phyloP scores from a whole-genome alignment of 1,140 invertebrate genomes.

The Drosophila carrolli region DNA sequence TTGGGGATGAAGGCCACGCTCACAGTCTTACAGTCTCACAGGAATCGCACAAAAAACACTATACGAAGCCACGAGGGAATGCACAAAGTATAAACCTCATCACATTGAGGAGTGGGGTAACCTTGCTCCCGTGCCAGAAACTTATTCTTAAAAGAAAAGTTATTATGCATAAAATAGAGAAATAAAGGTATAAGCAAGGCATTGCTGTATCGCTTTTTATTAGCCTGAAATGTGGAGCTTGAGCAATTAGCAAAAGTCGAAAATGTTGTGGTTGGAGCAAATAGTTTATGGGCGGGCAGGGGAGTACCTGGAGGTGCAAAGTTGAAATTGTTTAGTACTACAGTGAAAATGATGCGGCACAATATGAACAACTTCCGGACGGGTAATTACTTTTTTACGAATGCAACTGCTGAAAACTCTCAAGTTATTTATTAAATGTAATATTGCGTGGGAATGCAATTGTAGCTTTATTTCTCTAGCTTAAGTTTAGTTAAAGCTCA shows the following conservation, averaged over 20 bases:
- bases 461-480: background rate
- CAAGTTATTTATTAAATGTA: slow-evolving; percentile 5
- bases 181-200: slow-evolving; percentile 36
- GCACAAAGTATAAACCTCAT: slow-evolving; percentile 19
- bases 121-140: slow-evolving; percentile 10
- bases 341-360: slow-evolving; percentile 4
- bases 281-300: slow-evolving; percentile 25
- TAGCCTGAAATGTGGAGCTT: background rate
- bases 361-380: background rate
- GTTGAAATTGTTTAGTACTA: background rate
- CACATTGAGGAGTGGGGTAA: slow-evolving; percentile 7
- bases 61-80: slow-evolving; percentile 39
- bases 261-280: slow-evolving; percentile 13
- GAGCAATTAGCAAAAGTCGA: slow-evolving; percentile 28
- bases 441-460: background rate
- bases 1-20: slow-evolving; percentile 32
- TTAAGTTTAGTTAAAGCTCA: background rate
- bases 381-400: slow-evolving; percentile 15
- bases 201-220: slow-evolving; percentile 8
- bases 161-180: slow-evolving; percentile 53
- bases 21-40: slow-evolving; percentile 42
- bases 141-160: slow-evolving; percentile 41
- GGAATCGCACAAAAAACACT: slow-evolving; percentile 28
- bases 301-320: slow-evolving; percentile 10
- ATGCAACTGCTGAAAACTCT: background rate